Conservation (phyloP, 2,888 invertebrate species). For the Listrodromus nycthemerus region DNA sequence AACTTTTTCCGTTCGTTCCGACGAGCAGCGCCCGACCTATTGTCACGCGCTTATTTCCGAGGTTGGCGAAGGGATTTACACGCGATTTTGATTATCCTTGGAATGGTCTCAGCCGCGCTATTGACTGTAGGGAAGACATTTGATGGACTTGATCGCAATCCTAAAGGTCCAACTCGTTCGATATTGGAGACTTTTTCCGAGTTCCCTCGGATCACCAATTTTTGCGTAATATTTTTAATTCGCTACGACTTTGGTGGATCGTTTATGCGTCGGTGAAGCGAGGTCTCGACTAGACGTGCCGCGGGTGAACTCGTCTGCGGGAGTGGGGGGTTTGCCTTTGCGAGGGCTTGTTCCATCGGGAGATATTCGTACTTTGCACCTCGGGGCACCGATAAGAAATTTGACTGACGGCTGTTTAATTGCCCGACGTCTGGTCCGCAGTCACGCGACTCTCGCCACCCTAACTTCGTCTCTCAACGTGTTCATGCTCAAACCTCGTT, state of each 20-base stretch:
- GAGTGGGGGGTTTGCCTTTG: constrained; percentile 16
- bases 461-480: neutral
- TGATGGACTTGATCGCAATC: neutral
- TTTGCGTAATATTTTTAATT: neutral
- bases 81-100: constrained; percentile 21
- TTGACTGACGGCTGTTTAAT: constrained; percentile 72
- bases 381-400: constrained; percentile 69
- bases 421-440: constrained; percentile 63
- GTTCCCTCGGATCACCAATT: neutral
- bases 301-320: constrained; percentile 19
- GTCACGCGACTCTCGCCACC: constrained; percentile 63
- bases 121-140: neutral
- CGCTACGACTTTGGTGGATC: neutral
- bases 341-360: constrained; percentile 43
- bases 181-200: neutral
- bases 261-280: constrained; percentile 3
- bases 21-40: constrained; percentile 4
- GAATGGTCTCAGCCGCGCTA: constrained; percentile 12
- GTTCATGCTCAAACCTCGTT: constrained; percentile 11
- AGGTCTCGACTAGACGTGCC: constrained; percentile 32
- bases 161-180: no score
- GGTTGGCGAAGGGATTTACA: constrained; percentile 2
- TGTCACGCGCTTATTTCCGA: neutral
- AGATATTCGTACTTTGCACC: constrained; percentile 62
- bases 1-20: neutral